phyloP scores from a whole-genome alignment of 2,888 invertebrate species.

The Phortica magna region DNA sequence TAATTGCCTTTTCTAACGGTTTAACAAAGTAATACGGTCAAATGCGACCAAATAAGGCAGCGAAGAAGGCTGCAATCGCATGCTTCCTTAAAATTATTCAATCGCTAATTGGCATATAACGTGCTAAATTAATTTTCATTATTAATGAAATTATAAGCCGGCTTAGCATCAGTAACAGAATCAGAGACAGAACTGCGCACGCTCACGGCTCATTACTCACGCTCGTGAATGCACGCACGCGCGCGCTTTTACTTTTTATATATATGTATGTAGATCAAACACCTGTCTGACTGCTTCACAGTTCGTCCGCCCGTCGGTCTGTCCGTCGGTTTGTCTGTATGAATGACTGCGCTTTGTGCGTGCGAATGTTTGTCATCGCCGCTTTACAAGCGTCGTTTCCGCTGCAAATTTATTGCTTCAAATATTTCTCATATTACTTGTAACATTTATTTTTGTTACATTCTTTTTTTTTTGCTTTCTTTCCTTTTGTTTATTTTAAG shows the following conservation, averaged over 20 bases:
- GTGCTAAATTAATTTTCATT: slow-evolving; percentile 55
- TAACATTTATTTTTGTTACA: not conserved
- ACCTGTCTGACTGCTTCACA: not conserved
- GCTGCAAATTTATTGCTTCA: slow-evolving; percentile 10
- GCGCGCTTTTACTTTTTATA: slow-evolving; percentile 14
- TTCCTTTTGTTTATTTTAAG: not conserved
- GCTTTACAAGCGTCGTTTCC: too few relatives aligned
- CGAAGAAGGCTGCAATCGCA: slow-evolving; percentile 21
- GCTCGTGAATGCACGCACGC: not conserved
- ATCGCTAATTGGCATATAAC: slow-evolving; percentile 69
- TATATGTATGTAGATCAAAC: not conserved
- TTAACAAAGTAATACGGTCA: not conserved
- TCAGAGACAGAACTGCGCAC: slow-evolving; percentile 36
- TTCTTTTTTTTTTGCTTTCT: not conserved
- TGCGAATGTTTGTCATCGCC: slow-evolving; percentile 4
- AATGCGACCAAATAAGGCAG: slow-evolving; percentile 25
- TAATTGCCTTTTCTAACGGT: slow-evolving; percentile 24
- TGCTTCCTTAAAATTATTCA: slow-evolving; percentile 61
- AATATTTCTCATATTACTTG: not conserved
- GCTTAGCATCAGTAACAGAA: slow-evolving; percentile 43
- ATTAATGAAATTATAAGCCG: slow-evolving; percentile 12
- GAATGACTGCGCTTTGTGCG: not conserved
- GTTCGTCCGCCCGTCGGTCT: not conserved
- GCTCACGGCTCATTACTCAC: not conserved
- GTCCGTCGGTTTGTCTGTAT: not conserved